Evolutionary conservation across 92 coral and sea anemone species (phyloP), one percentile per base, ranked within the genome.

Genomic region (Paragorgia papillata): DNA sequence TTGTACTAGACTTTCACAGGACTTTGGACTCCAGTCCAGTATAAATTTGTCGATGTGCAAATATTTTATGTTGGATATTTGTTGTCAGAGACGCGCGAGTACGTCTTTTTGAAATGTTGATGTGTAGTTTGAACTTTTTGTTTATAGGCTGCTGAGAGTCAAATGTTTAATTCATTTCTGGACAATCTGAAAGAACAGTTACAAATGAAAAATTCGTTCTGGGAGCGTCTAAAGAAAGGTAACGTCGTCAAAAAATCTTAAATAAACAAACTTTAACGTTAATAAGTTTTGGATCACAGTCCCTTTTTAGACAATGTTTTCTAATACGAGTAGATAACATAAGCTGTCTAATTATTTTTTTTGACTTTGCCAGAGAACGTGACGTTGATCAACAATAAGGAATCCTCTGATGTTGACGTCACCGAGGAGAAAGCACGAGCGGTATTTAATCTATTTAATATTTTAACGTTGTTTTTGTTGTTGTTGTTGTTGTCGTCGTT

Each of bases 121-220:
- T n/a, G n/a, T n/a, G n/a, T n/a, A n/a, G n/a, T n/a, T n/a, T 7
- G n/a, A 22, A 17, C 62, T 56, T 1, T 40, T 18, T 19, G 19
- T 74, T 9, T 48, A 7, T 28, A 94, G 97, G 98, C 98, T 20
- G 91, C 83, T 19, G 95, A 94, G 81, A 70, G 92, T 14, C 76
- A 55, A 35, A 94, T 91, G 98, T 89, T 94, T 40, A 94, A 94
- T 73, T 59, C 61, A 31, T 94, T 94, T 76, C 92, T 94, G 13
- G 87, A 69, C 29, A 94, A 91, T 62, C 73, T 89, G 18, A 94
- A 89, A 76, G 89, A 79, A 17, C 85, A 73, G 64, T 66, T 94
- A 24, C 57, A 88, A 24, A 81, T 89, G 69, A 96, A 96, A 9
- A 89, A 89, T 68, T 88, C 84, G 22, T 94, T 94, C 74, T 94